Conservation (phyloP, 1,140 invertebrate genomes). For the Diorhabda carinulata region DNA sequence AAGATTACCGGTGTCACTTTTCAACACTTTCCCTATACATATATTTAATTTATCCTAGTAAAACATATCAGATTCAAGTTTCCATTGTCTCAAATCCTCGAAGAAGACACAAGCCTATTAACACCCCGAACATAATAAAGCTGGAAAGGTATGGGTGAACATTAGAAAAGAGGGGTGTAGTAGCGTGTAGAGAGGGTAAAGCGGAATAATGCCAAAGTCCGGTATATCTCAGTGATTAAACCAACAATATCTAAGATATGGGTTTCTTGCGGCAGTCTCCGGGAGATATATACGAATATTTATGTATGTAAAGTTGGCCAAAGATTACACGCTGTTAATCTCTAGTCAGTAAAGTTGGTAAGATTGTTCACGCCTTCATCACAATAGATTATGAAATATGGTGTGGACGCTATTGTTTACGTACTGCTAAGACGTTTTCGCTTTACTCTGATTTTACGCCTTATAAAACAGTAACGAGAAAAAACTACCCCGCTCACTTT, state of each 20-base stretch:
- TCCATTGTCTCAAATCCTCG: background rate
- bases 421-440: constrained; percentile 19
- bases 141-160: background rate
- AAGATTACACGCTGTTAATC: constrained; percentile 37
- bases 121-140: background rate
- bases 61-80: constrained; percentile 2
- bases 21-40: background rate
- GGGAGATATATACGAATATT: constrained; percentile 34
- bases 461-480: constrained; percentile 16
- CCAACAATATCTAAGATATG: constrained; percentile 37
- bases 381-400: constrained; percentile 38
- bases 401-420: constrained; percentile 26
- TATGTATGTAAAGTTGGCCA: constrained; percentile 41
- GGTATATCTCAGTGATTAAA: constrained; percentile 33
- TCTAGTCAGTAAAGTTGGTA: constrained; percentile 37
- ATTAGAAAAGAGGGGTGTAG: background rate
- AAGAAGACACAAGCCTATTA: background rate
- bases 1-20: too few relatives aligned
- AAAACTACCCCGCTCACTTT: constrained; percentile 18
- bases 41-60: background rate
- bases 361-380: constrained; percentile 36
- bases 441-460: constrained; percentile 16
- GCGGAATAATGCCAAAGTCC: constrained; percentile 29
- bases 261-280: constrained; percentile 30
- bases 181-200: background rate